Evolutionary conservation across 2,888 invertebrate genomes (phyloP), one percentile per base, ranked within the genome.

Genomic region (Gryllus longicercus): DNA sequence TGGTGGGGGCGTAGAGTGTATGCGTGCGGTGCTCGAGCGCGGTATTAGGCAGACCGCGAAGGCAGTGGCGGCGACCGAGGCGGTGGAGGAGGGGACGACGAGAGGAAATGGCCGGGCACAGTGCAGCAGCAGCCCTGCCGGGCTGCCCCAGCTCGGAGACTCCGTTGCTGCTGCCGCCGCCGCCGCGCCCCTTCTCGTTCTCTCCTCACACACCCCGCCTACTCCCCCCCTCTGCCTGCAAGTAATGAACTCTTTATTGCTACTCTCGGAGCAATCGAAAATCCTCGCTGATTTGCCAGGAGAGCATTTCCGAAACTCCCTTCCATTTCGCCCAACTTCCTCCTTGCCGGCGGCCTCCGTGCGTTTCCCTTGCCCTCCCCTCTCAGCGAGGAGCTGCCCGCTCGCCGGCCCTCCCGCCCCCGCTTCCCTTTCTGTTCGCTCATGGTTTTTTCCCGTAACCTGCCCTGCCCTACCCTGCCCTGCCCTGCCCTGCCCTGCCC

Each of bases 11-110:
- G 38, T 38, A 38, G 38, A 38, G 25, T 78, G 12, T 81, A 77
- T 75, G 75, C 23, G 79, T 75, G 75, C n/a, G 51, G 76, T 78
- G 78, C 38, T 23, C 76, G 76, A 63, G 63, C 63, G 63, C 16
- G 63, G 16, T 63, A 63, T 63, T 14, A 63, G 63, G 63, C 38
- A 38, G 38, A 38, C 38, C 38, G 63, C 16, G 63, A n/a, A 63
- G 63, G 63, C 63, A 63, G 63, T 63, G 16, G 38, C 14, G n/a
- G n/a, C 63, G 63, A 4, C 16, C 5, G 8, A 14, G 63, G 14
- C 63, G 63, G 16, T 18, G 63, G n/a, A 63, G 63, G 63, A 63
- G 63, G 63, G 38, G 38, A 38, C 8, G 38, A 8, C 38, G 38
- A 8, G 38, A 38, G 8, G 38, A 38, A 38, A 38, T 38, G 8